Evolutionary conservation across 2,888 invertebrate genomes (phyloP).

Genomic region (Cataglyphis albicans): DNA sequence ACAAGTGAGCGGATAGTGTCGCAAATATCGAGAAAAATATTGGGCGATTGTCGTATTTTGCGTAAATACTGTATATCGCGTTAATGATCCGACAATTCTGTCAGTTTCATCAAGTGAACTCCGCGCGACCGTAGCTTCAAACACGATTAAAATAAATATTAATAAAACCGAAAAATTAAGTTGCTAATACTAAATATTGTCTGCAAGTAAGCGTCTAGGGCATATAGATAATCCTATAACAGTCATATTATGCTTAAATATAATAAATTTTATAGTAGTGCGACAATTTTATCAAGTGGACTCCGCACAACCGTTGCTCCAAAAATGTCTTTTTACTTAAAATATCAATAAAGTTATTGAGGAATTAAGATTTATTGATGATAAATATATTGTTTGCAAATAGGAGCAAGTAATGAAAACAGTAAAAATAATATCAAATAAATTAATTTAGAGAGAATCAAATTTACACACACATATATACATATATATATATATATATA

Average conservation of each 20-base stretch:
- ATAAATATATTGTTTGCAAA: not conserved
- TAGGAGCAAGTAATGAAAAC: not conserved
- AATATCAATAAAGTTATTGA: not conserved
- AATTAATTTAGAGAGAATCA: not conserved
- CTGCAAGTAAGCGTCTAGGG: not conserved
- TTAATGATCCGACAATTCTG: not conserved
- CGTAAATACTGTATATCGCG: not conserved
- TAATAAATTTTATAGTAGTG: not conserved
- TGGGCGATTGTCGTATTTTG: not conserved
- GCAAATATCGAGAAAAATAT: not conserved
- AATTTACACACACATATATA: too few relatives aligned
- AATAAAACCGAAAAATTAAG: not conserved
- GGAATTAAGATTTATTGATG: not conserved
- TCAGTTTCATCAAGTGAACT: not conserved
- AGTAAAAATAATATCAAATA: not conserved
- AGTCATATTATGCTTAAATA: not conserved
- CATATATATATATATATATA: too few relatives aligned
- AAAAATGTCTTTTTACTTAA: not conserved
- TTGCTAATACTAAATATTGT: not conserved
- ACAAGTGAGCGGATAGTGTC: not conserved
- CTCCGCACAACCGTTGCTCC: not conserved
- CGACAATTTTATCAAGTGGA: not conserved
- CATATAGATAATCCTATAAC: not conserved
- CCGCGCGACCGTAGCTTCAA: not conserved
- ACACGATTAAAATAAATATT: not conserved